Evolutionary conservation across 35 echinoderm and acorn worm species (phyloP).

Genomic region (Lytechinus variegatus): DNA sequence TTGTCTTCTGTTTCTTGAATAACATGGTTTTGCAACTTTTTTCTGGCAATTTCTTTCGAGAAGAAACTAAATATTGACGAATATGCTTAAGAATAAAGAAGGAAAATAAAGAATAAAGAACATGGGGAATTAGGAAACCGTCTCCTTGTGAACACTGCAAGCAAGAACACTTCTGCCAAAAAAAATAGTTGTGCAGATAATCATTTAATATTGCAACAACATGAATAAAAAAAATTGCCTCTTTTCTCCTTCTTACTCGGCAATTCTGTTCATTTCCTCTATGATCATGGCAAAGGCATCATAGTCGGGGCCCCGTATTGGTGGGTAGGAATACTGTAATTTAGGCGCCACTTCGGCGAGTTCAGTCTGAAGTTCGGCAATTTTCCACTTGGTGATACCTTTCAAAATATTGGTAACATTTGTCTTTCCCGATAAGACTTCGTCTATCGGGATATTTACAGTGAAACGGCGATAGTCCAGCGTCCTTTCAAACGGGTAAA

Average conservation of each 20-base stretch:
- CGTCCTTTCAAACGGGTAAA: slow-evolving; percentile 64
- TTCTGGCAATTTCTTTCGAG: not conserved
- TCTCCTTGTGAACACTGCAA: not conserved
- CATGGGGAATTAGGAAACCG: not conserved
- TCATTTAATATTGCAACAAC: not conserved
- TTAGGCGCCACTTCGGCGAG: slow-evolving; percentile 54
- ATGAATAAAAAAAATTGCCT: not conserved
- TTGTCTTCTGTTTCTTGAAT: no score
- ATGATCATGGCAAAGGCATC: slow-evolving; percentile 67
- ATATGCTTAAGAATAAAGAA: no score
- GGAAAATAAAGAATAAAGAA: no score
- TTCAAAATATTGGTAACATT: slow-evolving; percentile 56
- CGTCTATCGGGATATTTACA: slow-evolving; percentile 66
- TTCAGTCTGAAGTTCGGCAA: slow-evolving; percentile 53
- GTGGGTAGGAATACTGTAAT: slow-evolving; percentile 68
- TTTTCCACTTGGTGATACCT: slow-evolving; percentile 55
- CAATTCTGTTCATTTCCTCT: slow-evolving; percentile 63
- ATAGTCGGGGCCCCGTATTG: slow-evolving; percentile 14
- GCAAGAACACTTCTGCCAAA: not conserved
- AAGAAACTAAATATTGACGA: not conserved
- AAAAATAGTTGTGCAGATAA: not conserved
- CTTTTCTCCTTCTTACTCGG: not conserved
- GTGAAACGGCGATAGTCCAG: slow-evolving; percentile 67
- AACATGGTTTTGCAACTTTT: no score
- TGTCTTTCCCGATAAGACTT: slow-evolving; percentile 56